Conservation (phyloP, 2,888 invertebrate genomes). For the Trichogramma dendrolimi region DNA sequence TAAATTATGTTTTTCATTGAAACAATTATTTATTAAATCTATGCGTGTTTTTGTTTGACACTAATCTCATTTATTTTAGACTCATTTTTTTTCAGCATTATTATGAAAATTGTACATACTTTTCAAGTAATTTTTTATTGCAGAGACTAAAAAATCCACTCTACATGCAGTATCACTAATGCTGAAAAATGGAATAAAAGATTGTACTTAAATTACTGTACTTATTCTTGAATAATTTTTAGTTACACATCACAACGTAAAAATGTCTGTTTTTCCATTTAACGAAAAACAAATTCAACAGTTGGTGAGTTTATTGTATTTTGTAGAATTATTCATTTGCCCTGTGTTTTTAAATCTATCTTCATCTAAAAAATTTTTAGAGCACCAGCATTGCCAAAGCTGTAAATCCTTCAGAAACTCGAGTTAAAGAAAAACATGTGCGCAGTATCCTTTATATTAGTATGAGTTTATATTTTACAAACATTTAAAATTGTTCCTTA, state of each 20-base stretch:
- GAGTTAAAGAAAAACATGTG: conserved; percentile 98
- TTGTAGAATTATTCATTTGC: background rate
- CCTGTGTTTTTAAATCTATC: background rate
- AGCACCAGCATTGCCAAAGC: conserved; percentile 88
- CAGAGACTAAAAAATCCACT: conserved; percentile 2
- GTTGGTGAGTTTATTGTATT: conserved; percentile 52
- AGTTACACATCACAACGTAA: conserved; percentile 38
- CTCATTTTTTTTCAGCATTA: too few species aligned
- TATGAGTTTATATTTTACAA: conserved; percentile 1
- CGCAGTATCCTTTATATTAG: conserved; percentile 61
- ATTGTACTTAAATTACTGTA: background rate
- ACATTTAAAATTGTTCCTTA: conserved; percentile 27
- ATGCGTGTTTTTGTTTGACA: too few species aligned
- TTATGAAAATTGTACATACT: too few species aligned
- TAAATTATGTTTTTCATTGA: background rate
- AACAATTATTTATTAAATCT: background rate
- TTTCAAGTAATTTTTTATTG: too few species aligned
- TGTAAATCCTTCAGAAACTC: conserved; percentile 84
- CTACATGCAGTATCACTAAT: conserved; percentile 22
- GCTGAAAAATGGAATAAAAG: conserved; percentile 16
- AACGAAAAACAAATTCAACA: conserved; percentile 59
- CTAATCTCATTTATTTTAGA: too few species aligned
- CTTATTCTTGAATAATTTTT: conserved; percentile 31
- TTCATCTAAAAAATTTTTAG: conserved; percentile 51
- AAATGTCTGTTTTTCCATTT: conserved; percentile 47